These are phyloP conservation scores for Serranus cabrilla DNA, from an alignment of 2,797 vertebrate genomes.

Conservation along the genomic window DNA sequence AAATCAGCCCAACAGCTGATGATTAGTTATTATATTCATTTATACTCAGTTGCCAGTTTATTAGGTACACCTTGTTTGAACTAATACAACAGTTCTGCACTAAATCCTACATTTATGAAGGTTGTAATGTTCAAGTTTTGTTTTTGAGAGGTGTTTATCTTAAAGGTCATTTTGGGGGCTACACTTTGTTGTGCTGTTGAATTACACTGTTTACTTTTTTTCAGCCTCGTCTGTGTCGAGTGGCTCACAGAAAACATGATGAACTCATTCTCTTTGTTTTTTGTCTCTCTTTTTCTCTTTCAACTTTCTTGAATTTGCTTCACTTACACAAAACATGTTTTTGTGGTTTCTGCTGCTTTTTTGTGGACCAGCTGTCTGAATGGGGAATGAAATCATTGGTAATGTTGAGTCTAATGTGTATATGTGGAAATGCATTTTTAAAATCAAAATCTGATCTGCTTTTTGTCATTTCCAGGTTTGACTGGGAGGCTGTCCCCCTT, in stretches of 20 bases:
- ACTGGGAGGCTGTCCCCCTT: constrained; percentile 25
- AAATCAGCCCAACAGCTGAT: constrained; percentile 26
- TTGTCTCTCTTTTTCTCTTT: background rate
- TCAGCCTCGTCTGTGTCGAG: background rate
- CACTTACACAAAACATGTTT: background rate
- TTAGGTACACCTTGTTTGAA: background rate
- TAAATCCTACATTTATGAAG: background rate
- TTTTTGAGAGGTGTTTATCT: background rate
- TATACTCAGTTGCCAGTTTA: constrained; percentile 5
- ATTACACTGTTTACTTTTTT: background rate
- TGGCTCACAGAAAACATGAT: background rate
- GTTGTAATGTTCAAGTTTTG: background rate
- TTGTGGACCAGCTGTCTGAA: background rate
- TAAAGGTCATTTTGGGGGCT: background rate
- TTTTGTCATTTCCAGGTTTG: constrained; percentile 63
- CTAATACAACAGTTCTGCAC: background rate
- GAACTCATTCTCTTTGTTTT: background rate
- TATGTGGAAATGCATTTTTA: background rate
- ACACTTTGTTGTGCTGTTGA: no score
- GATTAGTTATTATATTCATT: constrained; percentile 15
- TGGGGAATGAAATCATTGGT: background rate
- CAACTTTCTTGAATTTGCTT: background rate
- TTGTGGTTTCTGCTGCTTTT: background rate
- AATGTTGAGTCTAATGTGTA: background rate
- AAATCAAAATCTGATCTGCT: background rate